Percentiles rank a stretch among this genome's conserved stretches.
phyloP scores from a whole-genome alignment of 2,113 vertebrate genomes.

The Sinocyclocheilus grahami region DNA sequence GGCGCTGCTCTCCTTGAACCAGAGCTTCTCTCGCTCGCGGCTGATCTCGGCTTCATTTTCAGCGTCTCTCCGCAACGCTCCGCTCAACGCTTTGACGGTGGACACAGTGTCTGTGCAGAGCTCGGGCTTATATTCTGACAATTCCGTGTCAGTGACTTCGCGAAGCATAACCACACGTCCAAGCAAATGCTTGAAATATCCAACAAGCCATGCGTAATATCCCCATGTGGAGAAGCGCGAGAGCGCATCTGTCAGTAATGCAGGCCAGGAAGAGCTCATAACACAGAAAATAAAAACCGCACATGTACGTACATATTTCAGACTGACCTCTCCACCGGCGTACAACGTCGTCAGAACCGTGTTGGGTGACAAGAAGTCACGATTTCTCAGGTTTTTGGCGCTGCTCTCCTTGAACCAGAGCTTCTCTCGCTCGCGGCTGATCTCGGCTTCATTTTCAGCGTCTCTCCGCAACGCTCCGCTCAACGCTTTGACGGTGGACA shows the following conservation, averaged over 20 bases:
- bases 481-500: constrained; percentile 78
- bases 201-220: constrained; percentile 11
- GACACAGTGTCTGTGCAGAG: not conserved
- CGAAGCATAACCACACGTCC: not conserved
- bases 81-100: too few relatives aligned
- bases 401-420: constrained; percentile 93
- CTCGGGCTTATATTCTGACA: not conserved
- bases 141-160: not conserved
- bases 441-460: constrained; percentile 51
- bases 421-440: constrained; percentile 71
- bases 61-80: constrained; percentile 73
- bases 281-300: not conserved
- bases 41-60: constrained; percentile 56
- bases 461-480: constrained; percentile 77
- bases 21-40: constrained; percentile 77
- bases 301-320: not conserved
- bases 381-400: constrained; percentile 83
- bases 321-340: constrained; percentile 81
- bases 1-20: constrained; percentile 90
- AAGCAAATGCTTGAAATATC: constrained; percentile 4
- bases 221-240: constrained; percentile 14
- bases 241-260: constrained; percentile 2
- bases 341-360: constrained; percentile 83
- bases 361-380: constrained; percentile 90
- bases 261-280: constrained; percentile 4